Base-by-base conservation (phyloP, 2,113 vertebrate species). In the Prunella himalayana region DNA sequence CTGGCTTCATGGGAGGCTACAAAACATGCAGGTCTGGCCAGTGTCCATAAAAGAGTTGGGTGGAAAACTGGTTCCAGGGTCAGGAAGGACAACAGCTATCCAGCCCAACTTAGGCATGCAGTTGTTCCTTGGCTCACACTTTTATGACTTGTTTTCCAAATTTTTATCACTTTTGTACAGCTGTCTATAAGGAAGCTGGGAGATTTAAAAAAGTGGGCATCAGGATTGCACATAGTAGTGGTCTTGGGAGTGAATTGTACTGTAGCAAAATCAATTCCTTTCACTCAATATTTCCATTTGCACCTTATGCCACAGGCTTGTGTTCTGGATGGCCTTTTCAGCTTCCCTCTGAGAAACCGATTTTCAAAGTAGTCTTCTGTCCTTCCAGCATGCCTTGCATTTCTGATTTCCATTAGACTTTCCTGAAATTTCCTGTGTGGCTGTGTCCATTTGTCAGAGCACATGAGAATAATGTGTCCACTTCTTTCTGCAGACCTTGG, bases 231-330 rank as follows among this genome's bases (percentile, higher is more conserved):
- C 13, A 2, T 39, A 50, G 44, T 15, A 80, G 39, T 22, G n/a
- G 59, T 73, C 42, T 90, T 15, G 7, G 50, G 63, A 92, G 24
- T 30, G 28, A 61, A 50, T 20, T 63, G 59, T 39, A 69, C 31
- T 50, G 75, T 4, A 57, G 59, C 33, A 94, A 92, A 92, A 95
- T 92, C 63, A 83, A 93, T 95, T 78, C 69, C 47, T 82, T 92
- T 73, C 94, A 81, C 63, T 93, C 92, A 63, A 31, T 93, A 81
- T 92, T 92, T 84, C 41, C 61, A 91, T 94, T 94, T 78, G 28
- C 86, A 71, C 69, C 56, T 82, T 75, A 50, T 53, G 20, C 14
- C 37, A 47, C 61, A 64, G 59, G n/a, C 56, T 47, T 16, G 7
- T 90, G 39, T 49, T 82, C 76, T 84, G 80, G 35, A 53, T 1